A percentile compares a stretch with the other conserved stretches of the same genome.
These are phyloP conservation scores for Eupithecia abbreviata DNA, from an alignment of 2,888 invertebrate species.

Conservation along the genomic window DNA sequence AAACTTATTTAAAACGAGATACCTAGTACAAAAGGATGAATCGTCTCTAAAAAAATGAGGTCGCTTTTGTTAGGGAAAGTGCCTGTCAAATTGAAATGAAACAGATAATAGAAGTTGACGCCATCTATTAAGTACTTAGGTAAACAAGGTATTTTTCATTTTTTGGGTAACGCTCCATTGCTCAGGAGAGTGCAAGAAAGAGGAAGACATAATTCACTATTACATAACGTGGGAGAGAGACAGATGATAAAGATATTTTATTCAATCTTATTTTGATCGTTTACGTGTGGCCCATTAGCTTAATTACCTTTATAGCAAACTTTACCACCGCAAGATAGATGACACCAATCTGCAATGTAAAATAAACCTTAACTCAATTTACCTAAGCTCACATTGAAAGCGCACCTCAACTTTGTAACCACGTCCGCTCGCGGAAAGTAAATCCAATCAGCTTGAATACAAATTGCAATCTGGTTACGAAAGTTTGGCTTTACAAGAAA, in stretches of 20 bases:
- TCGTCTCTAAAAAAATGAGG: neutral
- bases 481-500: constrained; percentile 6
- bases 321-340: neutral
- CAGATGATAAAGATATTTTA: neutral
- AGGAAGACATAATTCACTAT: neutral
- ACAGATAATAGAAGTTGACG: neutral
- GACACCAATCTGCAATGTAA: constrained; percentile 6
- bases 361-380: constrained; percentile 1
- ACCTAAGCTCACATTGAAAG: constrained; percentile 9
- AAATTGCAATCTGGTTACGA: constrained; percentile 18
- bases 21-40: too few species aligned
- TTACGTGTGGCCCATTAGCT: neutral
- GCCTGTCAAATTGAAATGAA: too few species aligned
- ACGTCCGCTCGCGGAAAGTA: constrained; percentile 9
- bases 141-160: neutral
- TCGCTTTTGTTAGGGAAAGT: too few species aligned
- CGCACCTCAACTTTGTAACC: constrained; percentile 5
- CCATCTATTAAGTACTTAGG: too few species aligned
- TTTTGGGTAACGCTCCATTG: neutral
- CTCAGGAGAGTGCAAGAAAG: neutral
- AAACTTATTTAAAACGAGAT: neutral
- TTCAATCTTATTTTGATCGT: neutral
- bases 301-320: constrained; percentile 5
- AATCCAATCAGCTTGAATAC: constrained; percentile 16
- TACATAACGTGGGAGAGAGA: neutral